Base-by-base conservation (phyloP, 2,113 vertebrate species). In the Promerops cafer region DNA sequence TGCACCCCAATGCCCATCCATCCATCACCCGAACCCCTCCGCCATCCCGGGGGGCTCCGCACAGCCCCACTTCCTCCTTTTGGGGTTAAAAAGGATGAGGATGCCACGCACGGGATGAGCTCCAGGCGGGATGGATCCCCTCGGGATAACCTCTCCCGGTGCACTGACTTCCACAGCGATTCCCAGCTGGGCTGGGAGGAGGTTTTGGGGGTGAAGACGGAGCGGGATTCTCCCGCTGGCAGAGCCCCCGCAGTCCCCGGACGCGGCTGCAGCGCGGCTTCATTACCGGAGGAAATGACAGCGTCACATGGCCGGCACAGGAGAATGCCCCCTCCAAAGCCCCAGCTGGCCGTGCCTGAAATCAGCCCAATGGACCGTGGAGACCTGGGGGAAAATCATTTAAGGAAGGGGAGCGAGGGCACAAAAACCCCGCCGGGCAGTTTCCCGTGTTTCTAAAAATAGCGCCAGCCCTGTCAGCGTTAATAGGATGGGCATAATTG, bases 401-500 rank as follows among this genome's bases (percentile, higher is more conserved):
- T 54, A n/a, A 50, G 39, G 72, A 80, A 70, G 6, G 24, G 22
- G 47, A 11, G 9, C 4, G 40, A 4, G 15, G 11, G 14, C 11
- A 52, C 16, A 56, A 80, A 82, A 83, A 0, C 27, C 57, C 49
- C 12, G 10, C 31, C 50, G 9, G 54, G 65, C 70, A 4, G 22
- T 44, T 74, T 74, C 47, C 42, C 1, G 6, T 3, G 54, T 13
- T 82, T 22, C 90, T 81, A 96, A 92, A 88, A 89, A 75, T 81
- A 90, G 92, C 75, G 22, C 2, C 2, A 10, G 92, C 40, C 27
- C 90, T 64, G 93, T 16, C 68, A 8, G 94, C 19, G 93, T 91
- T 94, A 97, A 95, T 92, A 10, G 85, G 87, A 77, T 39, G 85
- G 87, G n/a, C 54, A 10, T 95, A 97, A 97, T 97, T 94, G 80